A percentile compares a stretch with the other conserved stretches of the same genome.
phyloP scores from a whole-genome alignment of 2,888 invertebrate species.

The Panorpa germanica region DNA sequence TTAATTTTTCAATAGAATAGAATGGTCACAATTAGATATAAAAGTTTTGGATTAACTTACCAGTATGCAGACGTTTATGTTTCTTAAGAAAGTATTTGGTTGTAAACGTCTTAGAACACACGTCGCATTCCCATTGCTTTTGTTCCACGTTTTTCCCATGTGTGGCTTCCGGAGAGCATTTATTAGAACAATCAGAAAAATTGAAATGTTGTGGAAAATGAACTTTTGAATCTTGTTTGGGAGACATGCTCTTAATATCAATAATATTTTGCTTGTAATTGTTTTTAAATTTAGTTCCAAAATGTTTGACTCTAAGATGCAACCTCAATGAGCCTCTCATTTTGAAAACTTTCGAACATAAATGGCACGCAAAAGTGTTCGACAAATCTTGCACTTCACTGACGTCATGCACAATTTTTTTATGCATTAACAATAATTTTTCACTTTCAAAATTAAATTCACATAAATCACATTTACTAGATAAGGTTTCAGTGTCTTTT shows the following conservation, averaged over 20 bases:
- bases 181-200: constrained; percentile 8
- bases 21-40: too few species aligned
- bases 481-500: constrained; percentile 1
- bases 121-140: constrained; percentile 56
- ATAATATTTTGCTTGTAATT: constrained; percentile 7
- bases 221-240: constrained; percentile 10
- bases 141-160: too few species aligned
- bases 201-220: constrained; percentile 7
- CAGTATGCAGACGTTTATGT: constrained; percentile 71
- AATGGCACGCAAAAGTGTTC: constrained; percentile 32
- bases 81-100: constrained; percentile 81
- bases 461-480: constrained; percentile 41
- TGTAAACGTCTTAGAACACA: constrained; percentile 68
- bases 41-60: constrained; percentile 21
- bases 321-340: constrained; percentile 69
- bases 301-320: constrained; percentile 63
- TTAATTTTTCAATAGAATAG: too few species aligned
- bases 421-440: constrained; percentile 54
- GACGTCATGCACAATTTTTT: constrained; percentile 43
- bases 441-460: constrained; percentile 49
- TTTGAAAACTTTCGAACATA: constrained; percentile 63
- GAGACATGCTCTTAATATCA: constrained; percentile 1
- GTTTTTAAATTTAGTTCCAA: constrained; percentile 26
- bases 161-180: constrained; percentile 1
- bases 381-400: constrained; percentile 19